phyloP scores from a whole-genome alignment of 2,113 vertebrate genomes.

The Zingel zingel region DNA sequence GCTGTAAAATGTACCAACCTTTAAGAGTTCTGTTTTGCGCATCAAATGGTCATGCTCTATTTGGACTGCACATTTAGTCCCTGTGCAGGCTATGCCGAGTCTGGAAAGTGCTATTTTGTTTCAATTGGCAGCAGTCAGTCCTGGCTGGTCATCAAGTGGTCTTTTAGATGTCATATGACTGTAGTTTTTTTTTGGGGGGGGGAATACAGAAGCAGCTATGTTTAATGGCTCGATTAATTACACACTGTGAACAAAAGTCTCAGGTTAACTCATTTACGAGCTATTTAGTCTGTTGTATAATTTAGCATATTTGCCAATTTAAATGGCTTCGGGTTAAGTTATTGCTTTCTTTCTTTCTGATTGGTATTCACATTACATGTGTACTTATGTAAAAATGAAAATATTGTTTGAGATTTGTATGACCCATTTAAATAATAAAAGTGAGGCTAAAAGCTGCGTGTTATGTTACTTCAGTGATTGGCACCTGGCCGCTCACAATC shows the following conservation, averaged over 20 bases:
- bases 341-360: constrained; percentile 59
- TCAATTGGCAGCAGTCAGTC: constrained; percentile 12
- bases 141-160: constrained; percentile 10
- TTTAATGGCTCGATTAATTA: constrained; percentile 29
- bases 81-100: constrained; percentile 37
- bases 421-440: constrained; percentile 80
- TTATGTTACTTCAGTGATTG: background rate
- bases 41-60: constrained; percentile 2
- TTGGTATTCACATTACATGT: constrained; percentile 53
- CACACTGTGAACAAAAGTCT: constrained; percentile 71
- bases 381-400: constrained; percentile 61
- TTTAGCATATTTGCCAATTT: constrained; percentile 45
- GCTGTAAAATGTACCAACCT: constrained; percentile 32
- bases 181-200: background rate
- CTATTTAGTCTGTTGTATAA: constrained; percentile 13
- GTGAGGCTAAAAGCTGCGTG: constrained; percentile 36
- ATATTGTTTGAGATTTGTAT: constrained; percentile 76
- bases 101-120: constrained; percentile 34
- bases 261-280: constrained; percentile 59
- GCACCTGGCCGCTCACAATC: background rate
- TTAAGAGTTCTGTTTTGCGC: background rate
- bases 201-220: constrained; percentile 18
- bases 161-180: constrained; percentile 9
- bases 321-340: constrained; percentile 66
- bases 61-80: constrained; percentile 19